Evolutionary conservation across 2,797 vertebrate species (phyloP).

Genomic region (Myotis myotis): DNA sequence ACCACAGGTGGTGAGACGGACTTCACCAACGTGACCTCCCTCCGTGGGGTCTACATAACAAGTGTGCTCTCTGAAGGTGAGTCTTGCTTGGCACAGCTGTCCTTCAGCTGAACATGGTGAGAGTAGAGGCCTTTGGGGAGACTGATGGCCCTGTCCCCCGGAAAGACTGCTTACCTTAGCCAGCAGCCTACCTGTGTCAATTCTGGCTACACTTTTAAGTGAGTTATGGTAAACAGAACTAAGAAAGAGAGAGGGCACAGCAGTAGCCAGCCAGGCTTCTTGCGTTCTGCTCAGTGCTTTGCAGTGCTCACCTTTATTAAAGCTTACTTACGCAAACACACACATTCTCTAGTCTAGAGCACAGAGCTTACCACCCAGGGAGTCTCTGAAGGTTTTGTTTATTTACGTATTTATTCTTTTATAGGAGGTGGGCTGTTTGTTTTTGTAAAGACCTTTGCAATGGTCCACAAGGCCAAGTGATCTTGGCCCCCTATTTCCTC

Average conservation of each 20-base stretch:
- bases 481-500: not conserved
- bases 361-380: not conserved
- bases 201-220: not conserved
- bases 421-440: not conserved
- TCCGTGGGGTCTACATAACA: conserved; percentile 94
- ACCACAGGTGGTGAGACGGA: conserved; percentile 93
- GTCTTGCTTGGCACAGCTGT: not conserved
- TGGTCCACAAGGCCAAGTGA: not conserved
- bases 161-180: not conserved
- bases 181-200: not conserved
- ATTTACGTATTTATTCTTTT: not conserved
- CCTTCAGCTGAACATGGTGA: no score
- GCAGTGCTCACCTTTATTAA: not conserved
- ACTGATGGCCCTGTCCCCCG: not conserved
- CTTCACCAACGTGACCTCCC: conserved; percentile 96
- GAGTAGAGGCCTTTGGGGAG: not conserved
- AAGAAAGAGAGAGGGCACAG: not conserved
- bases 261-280: not conserved
- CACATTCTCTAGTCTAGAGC: not conserved
- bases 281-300: not conserved
- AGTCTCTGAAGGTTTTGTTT: not conserved
- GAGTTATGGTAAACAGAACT: not conserved
- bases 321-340: not conserved
- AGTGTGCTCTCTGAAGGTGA: conserved; percentile 92
- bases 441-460: not conserved